Percentiles rank a stretch among this genome's conserved stretches.
These are phyloP conservation scores for Uropsilus gracilis DNA, from an alignment of 2,113 vertebrate genomes.

Conservation along the genomic window DNA sequence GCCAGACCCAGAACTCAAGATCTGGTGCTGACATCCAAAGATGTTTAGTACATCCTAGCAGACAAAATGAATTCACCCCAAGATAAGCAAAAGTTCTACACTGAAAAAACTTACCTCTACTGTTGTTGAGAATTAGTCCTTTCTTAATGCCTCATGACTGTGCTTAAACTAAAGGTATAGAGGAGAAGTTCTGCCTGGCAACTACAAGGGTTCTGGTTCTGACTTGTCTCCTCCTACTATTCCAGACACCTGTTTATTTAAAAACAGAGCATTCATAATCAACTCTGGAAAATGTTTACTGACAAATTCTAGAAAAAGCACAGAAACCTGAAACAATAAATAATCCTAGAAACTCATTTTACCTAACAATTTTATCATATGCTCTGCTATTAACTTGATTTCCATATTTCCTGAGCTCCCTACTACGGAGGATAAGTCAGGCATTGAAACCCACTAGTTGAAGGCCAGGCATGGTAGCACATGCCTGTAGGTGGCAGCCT, in stretches of 20 bases:
- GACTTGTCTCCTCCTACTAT: background rate
- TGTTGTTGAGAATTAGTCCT: conserved; percentile 17
- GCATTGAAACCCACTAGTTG: background rate
- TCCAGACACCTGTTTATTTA: background rate
- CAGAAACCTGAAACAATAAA: background rate
- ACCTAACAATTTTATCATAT: background rate
- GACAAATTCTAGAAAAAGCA: conserved; percentile 13
- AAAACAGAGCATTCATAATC: background rate
- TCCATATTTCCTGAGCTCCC: background rate
- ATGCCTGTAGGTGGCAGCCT: too few relatives aligned
- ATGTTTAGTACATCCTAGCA: background rate
- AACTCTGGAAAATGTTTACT: conserved; percentile 22
- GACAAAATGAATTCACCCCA: conserved; percentile 20
- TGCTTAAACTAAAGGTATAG: conserved; percentile 60
- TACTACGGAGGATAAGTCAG: background rate
- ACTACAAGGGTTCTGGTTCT: background rate
- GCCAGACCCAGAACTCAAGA: background rate
- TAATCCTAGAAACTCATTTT: background rate
- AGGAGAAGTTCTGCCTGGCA: conserved; percentile 51
- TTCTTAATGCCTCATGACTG: conserved; percentile 29
- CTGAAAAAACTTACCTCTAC: conserved; percentile 47
- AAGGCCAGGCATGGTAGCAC: too few relatives aligned
- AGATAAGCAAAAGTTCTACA: conserved; percentile 58
- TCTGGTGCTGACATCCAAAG: background rate
- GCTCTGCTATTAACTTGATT: background rate